Evolutionary conservation across 2,113 vertebrate species (phyloP).

Genomic region (Amblyopsis rosae): DNA sequence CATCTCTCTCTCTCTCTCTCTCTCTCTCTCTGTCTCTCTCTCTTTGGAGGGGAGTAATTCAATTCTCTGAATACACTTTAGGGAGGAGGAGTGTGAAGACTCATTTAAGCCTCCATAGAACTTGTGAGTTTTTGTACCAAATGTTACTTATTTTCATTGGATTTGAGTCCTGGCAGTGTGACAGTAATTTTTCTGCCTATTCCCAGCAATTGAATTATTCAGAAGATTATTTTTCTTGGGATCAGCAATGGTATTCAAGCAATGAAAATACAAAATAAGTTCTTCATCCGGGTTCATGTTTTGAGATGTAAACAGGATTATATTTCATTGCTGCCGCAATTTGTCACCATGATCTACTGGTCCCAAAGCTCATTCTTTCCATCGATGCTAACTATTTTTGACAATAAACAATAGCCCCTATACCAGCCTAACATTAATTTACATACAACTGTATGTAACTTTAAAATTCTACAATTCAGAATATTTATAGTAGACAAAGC

Average conservation of each 20-base stretch:
- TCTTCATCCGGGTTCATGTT: constrained; percentile 1
- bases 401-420: constrained; percentile 12
- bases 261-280: constrained; percentile 22
- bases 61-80: constrained; percentile 66
- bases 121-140: constrained; percentile 63
- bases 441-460: background rate
- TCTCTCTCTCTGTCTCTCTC: constrained; percentile 16
- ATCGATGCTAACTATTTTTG: background rate
- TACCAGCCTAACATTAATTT: constrained; percentile 5
- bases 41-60: constrained; percentile 66
- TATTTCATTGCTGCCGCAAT: constrained; percentile 11
- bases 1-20: constrained; percentile 9
- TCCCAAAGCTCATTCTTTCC: constrained; percentile 1
- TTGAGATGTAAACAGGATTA: constrained; percentile 20
- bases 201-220: constrained; percentile 54
- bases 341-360: constrained; percentile 25
- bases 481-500: constrained; percentile 22
- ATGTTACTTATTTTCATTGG: constrained; percentile 65
- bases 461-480: background rate
- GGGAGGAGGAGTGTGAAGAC: constrained; percentile 65
- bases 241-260: constrained; percentile 22
- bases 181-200: constrained; percentile 36
- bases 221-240: constrained; percentile 44
- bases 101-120: constrained; percentile 63
- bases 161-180: constrained; percentile 45